Base-by-base conservation (phyloP, 2,113 vertebrate genomes). In the Colossoma macropomum region DNA sequence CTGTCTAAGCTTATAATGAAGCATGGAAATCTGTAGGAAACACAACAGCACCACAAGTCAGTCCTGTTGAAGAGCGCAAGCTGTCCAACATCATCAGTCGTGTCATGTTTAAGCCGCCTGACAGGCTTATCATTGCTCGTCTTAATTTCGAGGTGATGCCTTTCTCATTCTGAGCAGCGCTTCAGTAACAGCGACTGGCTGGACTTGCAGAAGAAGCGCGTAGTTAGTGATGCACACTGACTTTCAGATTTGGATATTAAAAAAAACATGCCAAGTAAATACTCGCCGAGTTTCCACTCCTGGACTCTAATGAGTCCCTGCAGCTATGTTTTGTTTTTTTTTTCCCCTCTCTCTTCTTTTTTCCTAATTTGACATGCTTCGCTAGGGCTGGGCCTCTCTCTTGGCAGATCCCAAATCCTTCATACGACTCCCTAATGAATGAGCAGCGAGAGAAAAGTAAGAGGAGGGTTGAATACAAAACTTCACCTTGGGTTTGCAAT, bases 311-410 rank as follows among this genome's bases (percentile, higher is more conserved):
- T 92, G 92, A 94, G 92, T 93, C 92, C 90, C 92, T 89, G 91
- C 89, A 91, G 91, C 89, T 75, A 84, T 72, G 86, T 84, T 89
- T 92, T 6, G 88, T 82, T 89, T 89, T 87, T n/a, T n/a, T 45
- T 9, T 45, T 11, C 80, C 82, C 27, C 84, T 89, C 73, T 23
- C 69, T 27, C 70, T 17, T 21, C 32, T 41, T 54, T 62, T 75
- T 69, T 75, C 85, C 89, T 93, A 92, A 94, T 93, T 93, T 93
- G 93, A 93, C 92, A 93, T 92, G 92, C 93, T 93, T 93, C 89
- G 91, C 87, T 93, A 92, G 89, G 91, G 88, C 88, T 88, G 89
- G 87, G 89, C 89, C 89, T 75, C 88, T 89, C 81, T 87, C 83
- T 84, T 79, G 21, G 28, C 86, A 88, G 82, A 84, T 81, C 91